A percentile compares a stretch with the other conserved stretches of the same genome.
Evolutionary conservation across 2,113 vertebrate species (phyloP).

Genomic region (Urocynchramus pylzowi): DNA sequence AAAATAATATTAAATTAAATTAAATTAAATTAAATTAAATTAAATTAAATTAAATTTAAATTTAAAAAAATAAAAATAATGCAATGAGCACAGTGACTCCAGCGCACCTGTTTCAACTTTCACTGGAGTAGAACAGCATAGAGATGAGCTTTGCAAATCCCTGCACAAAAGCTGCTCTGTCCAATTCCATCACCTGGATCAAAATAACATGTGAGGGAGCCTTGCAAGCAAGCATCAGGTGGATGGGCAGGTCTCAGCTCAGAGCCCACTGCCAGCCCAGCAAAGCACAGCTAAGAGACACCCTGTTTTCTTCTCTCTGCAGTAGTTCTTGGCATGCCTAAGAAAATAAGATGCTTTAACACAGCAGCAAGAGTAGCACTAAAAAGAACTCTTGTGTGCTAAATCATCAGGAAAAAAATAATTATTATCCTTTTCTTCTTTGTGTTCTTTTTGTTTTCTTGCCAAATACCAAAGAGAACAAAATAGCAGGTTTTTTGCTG

Average conservation of each 20-base stretch:
- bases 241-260: not conserved
- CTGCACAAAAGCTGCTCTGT: constrained; percentile 45
- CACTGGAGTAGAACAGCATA: not conserved
- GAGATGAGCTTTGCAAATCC: not conserved
- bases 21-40: not conserved
- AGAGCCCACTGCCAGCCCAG: not conserved
- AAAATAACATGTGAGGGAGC: not conserved
- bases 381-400: constrained; percentile 4
- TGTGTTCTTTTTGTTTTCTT: constrained; percentile 35
- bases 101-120: constrained; percentile 30
- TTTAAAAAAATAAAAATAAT: not conserved
- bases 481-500: constrained; percentile 41
- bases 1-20: not conserved
- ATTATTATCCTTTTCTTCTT: constrained; percentile 39
- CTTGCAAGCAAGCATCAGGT: not conserved
- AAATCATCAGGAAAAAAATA: constrained; percentile 35
- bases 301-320: not conserved
- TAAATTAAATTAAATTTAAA: too few species aligned
- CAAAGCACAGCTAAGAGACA: not conserved
- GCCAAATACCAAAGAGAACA: constrained; percentile 38
- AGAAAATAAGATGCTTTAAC: constrained; percentile 20
- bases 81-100: not conserved
- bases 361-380: constrained; percentile 18
- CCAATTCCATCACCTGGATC: constrained; percentile 10
- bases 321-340: not conserved